Conservation (phyloP, 2,113 vertebrate species). For the Psettodes erumei region DNA sequence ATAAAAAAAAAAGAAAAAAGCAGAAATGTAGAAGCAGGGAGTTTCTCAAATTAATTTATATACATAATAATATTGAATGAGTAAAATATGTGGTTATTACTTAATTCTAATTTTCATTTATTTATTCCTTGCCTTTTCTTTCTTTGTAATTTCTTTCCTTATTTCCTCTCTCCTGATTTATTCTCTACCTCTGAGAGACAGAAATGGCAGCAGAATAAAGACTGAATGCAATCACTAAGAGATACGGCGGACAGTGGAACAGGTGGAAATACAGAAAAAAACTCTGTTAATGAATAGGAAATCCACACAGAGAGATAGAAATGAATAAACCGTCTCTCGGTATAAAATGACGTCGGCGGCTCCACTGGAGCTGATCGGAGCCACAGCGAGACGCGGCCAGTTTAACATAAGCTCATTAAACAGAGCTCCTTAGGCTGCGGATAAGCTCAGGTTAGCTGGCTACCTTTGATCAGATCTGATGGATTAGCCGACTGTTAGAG, state of each 20-base stretch:
- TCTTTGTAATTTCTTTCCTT: not conserved
- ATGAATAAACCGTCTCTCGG: not conserved
- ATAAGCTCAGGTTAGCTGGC: conserved; percentile 75
- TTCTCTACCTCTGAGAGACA: not conserved
- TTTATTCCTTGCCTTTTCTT: not conserved
- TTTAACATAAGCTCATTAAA: conserved; percentile 78
- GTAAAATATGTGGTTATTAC: not conserved
- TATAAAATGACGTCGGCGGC: conserved; percentile 3
- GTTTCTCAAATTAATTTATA: not conserved
- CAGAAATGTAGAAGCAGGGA: not conserved
- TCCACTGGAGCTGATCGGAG: conserved; percentile 21
- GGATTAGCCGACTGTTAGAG: conserved; percentile 71
- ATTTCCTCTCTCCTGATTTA: not conserved
- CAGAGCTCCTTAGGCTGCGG: conserved; percentile 64
- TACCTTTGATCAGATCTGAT: conserved; percentile 75
- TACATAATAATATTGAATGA: not conserved
- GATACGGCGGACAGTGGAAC: not conserved
- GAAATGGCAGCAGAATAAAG: not conserved
- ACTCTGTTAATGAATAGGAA: not conserved
- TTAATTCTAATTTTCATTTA: not conserved
- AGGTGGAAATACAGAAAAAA: not conserved
- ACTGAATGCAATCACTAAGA: not conserved
- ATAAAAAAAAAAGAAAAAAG: not conserved
- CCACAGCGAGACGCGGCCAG: conserved; percentile 36
- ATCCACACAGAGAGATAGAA: not conserved